Evolutionary conservation across 2,113 vertebrate species (phyloP).

Genomic region (Apodemus speciosus): DNA sequence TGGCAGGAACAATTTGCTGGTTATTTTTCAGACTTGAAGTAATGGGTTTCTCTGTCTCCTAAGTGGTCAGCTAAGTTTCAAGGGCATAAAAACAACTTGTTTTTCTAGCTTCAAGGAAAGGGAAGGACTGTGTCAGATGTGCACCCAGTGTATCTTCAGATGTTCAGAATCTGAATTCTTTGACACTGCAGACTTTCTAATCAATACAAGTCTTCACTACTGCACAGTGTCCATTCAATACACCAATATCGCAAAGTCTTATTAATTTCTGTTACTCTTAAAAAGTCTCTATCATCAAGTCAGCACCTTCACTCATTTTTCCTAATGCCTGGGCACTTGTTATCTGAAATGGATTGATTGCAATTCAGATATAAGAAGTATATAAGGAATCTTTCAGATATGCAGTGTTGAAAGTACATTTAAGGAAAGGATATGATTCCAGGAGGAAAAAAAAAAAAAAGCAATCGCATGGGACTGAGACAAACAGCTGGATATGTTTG

Average conservation of each 20-base stretch:
- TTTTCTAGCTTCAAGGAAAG: background rate
- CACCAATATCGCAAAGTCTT: background rate
- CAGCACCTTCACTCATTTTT: background rate
- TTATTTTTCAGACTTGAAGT: background rate
- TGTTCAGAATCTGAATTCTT: background rate
- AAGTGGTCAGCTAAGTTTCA: background rate
- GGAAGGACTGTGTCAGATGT: background rate
- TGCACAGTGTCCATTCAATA: background rate
- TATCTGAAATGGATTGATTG: background rate
- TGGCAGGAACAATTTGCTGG: background rate
- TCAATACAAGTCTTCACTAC: background rate
- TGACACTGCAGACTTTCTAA: background rate
- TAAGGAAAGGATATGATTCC: background rate
- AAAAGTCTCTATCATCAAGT: background rate
- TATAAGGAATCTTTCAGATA: background rate
- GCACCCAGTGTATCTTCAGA: background rate
- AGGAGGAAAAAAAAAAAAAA: background rate
- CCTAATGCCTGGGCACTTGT: background rate
- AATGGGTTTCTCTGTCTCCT: background rate
- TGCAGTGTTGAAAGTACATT: background rate
- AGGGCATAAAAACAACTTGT: background rate
- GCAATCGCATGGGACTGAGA: background rate
- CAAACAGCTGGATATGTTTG: background rate
- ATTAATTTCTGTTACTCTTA: background rate
- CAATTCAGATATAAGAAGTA: background rate